Conservation (phyloP, 2,797 vertebrate genomes). For the Heteromormyrus szaboi region DNA sequence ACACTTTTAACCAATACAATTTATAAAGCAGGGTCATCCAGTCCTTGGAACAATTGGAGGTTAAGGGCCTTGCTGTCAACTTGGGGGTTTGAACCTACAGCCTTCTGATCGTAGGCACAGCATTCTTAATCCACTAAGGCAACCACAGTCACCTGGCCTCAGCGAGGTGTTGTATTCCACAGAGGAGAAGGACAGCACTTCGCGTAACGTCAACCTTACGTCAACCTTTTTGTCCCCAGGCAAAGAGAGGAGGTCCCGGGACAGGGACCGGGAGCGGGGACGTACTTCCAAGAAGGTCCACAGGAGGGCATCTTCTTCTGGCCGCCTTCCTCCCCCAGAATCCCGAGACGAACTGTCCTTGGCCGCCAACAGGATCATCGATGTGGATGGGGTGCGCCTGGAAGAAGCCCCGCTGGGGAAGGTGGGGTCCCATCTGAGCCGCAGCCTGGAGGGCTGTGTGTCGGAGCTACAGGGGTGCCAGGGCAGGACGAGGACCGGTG, state of each 20-base stretch:
- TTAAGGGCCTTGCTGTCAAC: neutral
- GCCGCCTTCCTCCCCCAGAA: slow-evolving; percentile 37
- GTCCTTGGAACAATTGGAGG: neutral
- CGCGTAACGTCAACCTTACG: neutral
- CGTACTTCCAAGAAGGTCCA: slow-evolving; percentile 44
- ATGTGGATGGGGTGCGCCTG: slow-evolving; percentile 66
- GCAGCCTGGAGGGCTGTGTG: slow-evolving; percentile 64
- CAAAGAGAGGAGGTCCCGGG: slow-evolving; percentile 48
- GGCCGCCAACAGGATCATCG: slow-evolving; percentile 60
- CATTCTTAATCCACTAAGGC: neutral
- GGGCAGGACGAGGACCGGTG: slow-evolving; percentile 63
- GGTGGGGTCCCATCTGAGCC: slow-evolving; percentile 53
- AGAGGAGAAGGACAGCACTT: neutral
- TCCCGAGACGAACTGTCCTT: slow-evolving; percentile 40
- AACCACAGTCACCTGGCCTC: neutral
- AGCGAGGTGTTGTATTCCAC: neutral
- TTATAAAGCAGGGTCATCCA: neutral
- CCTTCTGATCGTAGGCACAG: neutral
- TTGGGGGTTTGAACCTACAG: neutral
- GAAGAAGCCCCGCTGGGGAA: slow-evolving; percentile 21
- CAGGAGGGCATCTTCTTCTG: slow-evolving; percentile 46
- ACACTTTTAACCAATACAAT: neutral
- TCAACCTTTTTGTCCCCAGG: slow-evolving; percentile 40
- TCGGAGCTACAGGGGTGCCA: slow-evolving; percentile 63
- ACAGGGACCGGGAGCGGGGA: slow-evolving; percentile 36